Conservation (phyloP, 2,888 invertebrate genomes). For the Ditylenchus weischeri region DNA sequence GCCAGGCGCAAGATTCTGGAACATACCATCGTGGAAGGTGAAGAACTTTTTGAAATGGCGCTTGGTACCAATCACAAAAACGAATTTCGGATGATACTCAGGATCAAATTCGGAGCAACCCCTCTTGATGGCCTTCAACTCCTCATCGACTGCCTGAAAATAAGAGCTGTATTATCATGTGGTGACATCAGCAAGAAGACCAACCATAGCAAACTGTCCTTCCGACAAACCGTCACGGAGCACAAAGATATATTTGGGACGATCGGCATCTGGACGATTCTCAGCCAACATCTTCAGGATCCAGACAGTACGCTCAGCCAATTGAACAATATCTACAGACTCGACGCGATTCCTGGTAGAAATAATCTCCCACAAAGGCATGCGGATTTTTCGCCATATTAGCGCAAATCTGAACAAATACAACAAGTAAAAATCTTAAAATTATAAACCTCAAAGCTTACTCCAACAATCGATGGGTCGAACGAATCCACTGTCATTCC, state of each 20-base stretch:
- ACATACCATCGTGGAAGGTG: conserved; percentile 12
- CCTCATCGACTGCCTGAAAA: conserved; percentile 28
- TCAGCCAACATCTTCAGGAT: conserved; percentile 11
- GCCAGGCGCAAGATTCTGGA: conserved; percentile 38
- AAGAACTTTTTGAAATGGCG: conserved; percentile 43
- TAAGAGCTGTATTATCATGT: no score
- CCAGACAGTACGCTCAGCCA: conserved; percentile 17
- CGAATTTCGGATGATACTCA: conserved; percentile 35
- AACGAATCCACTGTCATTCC: conserved; percentile 23
- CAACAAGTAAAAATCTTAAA: neutral
- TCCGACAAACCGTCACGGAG: conserved; percentile 36
- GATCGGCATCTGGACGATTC: conserved; percentile 10
- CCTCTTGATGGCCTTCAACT: conserved; percentile 24
- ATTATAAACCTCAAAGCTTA: no score
- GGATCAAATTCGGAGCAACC: conserved; percentile 20
- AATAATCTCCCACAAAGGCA: conserved; percentile 37
- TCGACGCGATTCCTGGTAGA: conserved; percentile 36
- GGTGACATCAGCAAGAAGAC: neutral
- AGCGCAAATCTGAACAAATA: conserved; percentile 26
- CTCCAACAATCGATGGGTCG: conserved; percentile 38
- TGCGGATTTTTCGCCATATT: conserved; percentile 29
- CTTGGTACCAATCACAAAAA: conserved; percentile 46
- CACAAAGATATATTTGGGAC: conserved; percentile 30
- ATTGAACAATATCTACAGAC: conserved; percentile 25
- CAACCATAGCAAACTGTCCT: conserved; percentile 33